Evolutionary conservation across 2,888 invertebrate species (phyloP), one percentile per base, ranked within the genome.

Genomic region (Drosophila borealis): DNA sequence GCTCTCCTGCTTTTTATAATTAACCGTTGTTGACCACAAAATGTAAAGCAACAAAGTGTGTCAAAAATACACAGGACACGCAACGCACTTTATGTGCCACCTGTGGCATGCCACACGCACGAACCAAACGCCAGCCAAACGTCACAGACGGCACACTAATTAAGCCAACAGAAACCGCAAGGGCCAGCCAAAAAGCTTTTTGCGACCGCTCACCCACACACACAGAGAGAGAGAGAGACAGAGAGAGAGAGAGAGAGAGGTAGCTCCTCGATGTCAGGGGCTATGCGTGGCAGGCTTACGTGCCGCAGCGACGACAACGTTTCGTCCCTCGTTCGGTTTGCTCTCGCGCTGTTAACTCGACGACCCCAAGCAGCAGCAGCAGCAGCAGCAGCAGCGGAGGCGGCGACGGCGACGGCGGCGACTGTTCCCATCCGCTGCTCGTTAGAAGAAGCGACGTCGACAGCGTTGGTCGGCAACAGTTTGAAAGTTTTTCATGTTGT

Each of bases 401-500:
- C 55, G 13, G 39, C 34, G 10, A 9, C 17, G 21, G 3, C 44
- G 36, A 39, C 13, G 62, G 33, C 46, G 55, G 79, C 66, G 57
- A 68, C 66, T 71, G 65, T 73, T 78, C 74, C 85, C 78, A 75
- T 74, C 70, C 82, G 85, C 78, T 67, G 74, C 83, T 78, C 83
- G 80, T 86, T 83, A 83, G 83, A 83, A 83, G 83, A 81, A 81
- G 81, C 75, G 41, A 61, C 54, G 59, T 51, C 77, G 67, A 49
- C 67, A 63, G 54, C 66, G 74, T 25, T 59, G 74, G 75, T 62
- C 81, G 74, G 81, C 86, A 77, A 79, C 87, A 81, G 87, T 86
- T 86, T 83, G 84, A 86, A 83, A 83, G 84, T 86, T 83, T 83
- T 87, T 85, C 85, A 82, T 82, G 76, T 82, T 62, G 73, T 72